phyloP scores from a whole-genome alignment of 2,888 invertebrate genomes.

The Drosophila paramelanica region DNA sequence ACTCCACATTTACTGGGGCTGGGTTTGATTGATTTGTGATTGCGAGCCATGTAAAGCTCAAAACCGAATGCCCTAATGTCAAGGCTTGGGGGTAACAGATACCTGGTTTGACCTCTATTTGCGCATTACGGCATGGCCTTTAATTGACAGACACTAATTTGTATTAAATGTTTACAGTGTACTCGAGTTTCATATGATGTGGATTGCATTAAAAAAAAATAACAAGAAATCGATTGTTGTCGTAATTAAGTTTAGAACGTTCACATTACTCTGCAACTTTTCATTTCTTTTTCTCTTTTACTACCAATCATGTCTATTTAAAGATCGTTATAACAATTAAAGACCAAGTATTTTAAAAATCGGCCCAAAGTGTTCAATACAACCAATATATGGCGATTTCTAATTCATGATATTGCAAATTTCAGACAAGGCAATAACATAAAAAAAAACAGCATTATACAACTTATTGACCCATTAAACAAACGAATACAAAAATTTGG shows the following conservation, averaged over 20 bases:
- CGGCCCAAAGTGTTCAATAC: background rate
- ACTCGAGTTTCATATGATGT: background rate
- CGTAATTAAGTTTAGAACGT: background rate
- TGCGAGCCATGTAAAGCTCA: constrained; percentile 28
- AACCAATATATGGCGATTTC: constrained; percentile 20
- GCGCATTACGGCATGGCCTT: constrained; percentile 15
- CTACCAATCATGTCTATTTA: too few species aligned
- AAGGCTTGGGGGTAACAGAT: constrained; percentile 49
- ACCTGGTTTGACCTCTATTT: constrained; percentile 49
- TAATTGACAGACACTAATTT: background rate
- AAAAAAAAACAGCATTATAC: constrained; percentile 7
- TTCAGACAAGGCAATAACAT: constrained; percentile 6
- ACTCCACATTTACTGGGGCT: constrained; percentile 10
- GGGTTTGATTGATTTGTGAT: constrained; percentile 58
- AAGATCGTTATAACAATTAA: too few species aligned
- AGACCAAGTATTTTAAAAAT: constrained; percentile 2
- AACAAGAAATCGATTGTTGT: background rate
- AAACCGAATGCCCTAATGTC: constrained; percentile 59
- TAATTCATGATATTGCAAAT: constrained; percentile 23
- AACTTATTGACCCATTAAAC: constrained; percentile 34
- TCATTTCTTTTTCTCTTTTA: background rate
- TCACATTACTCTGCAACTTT: background rate
- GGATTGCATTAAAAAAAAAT: background rate
- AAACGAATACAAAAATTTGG: constrained; percentile 16
- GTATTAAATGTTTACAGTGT: background rate